Evolutionary conservation across 2,888 invertebrate genomes (phyloP), one percentile per base, ranked within the genome.

Genomic region (Lordiphosa andalusiaca): DNA sequence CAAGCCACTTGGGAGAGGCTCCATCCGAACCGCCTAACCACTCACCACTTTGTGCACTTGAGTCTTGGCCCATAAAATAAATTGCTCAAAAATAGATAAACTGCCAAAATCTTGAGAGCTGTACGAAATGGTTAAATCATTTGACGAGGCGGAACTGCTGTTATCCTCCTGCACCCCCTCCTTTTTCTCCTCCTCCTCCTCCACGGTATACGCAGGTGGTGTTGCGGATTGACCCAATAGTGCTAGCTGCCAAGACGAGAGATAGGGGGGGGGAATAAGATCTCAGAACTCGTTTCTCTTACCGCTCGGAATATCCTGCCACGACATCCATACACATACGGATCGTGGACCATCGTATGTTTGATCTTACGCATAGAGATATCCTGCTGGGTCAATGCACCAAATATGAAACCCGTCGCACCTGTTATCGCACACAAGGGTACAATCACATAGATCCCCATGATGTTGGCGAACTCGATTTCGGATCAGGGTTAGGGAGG

Each of bases 331-430:
- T 41, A 77, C 9, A 76, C 52, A 41, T 77, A 77, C 0, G 84
- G 73, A 65, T 77, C 81, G 3, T 2, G 41, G 0, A 40, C 46
- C 68, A 83, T 76, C 1, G 66, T 25, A 16, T 36, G 13, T 2
- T 69, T 60, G 5, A 77, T 61, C 40, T 54, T 53, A 1, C 69
- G 73, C 49, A 49, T 67, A 1, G 81, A 61, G 7, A 73, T 54
- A 51, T 83, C 64, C 53, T 77, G 77, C 39, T 77, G 77, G 16
- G 56, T 23, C 4, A 77, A 7, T 1, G 61, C 84, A 6, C 77
- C 77, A 21, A 63, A 25, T 3, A 83, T 3, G 36, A 77, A 83
- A 10, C 66, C 73, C 33, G 49, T 10, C 3, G 60, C 6, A 4
- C 77, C 81, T 1, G 77, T 51, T 21, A 71, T 4, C 12, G 56